phyloP scores from a whole-genome alignment of 2,113 vertebrate species.

The Ifrita kowaldi region DNA sequence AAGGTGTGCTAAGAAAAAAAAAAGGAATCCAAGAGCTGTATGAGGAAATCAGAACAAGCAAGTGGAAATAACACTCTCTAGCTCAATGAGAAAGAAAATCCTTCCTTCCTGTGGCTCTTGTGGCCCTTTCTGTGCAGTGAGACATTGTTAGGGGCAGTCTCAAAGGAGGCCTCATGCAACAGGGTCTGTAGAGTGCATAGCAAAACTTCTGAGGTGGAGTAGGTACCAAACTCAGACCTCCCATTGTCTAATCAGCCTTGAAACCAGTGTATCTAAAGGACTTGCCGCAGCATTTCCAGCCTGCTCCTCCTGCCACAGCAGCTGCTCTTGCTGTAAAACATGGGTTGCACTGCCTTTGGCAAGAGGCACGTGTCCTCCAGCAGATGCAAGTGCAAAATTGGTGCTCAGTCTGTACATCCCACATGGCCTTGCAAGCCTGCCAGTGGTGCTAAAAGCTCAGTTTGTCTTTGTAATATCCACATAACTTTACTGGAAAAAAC shows the following conservation, averaged over 20 bases:
- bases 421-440: neutral
- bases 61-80: neutral
- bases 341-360: accelerated
- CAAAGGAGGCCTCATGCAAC: neutral
- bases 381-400: neutral
- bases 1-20: neutral
- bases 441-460: neutral
- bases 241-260: neutral
- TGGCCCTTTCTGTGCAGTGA: neutral
- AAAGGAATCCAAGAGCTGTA: neutral
- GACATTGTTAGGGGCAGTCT: neutral
- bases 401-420: neutral
- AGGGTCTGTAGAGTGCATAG: neutral
- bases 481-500: neutral
- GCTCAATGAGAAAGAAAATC: neutral
- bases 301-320: neutral
- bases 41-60: neutral
- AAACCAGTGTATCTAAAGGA: neutral
- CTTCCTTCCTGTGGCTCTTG: neutral
- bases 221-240: neutral
- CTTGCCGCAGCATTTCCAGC: neutral
- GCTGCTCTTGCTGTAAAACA: neutral
- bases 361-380: neutral
- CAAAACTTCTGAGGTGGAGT: neutral
- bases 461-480: neutral